Evolutionary conservation across 2,888 invertebrate genomes (phyloP).

Genomic region (Temnothorax rugatulus): DNA sequence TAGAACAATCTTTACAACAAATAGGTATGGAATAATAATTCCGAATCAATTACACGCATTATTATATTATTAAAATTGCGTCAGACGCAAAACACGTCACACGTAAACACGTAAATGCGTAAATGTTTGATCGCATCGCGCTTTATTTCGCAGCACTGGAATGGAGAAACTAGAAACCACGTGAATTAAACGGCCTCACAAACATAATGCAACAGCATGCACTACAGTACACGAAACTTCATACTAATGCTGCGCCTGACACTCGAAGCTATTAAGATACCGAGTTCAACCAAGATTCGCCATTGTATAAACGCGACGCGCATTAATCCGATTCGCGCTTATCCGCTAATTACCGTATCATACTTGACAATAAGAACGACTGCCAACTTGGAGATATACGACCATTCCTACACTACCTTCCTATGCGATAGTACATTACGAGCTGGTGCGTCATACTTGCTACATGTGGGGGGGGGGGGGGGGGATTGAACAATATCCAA

Average conservation of each 20-base stretch:
- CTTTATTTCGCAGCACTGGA: slow-evolving; percentile 26
- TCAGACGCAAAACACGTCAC: neutral
- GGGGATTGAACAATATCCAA: slow-evolving; percentile 9
- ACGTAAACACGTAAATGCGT: neutral
- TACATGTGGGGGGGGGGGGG: neutral
- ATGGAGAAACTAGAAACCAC: slow-evolving; percentile 48
- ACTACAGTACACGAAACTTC: slow-evolving; percentile 63
- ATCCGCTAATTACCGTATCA: slow-evolving; percentile 72
- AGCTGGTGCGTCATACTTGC: neutral
- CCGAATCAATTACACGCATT: slow-evolving; percentile 1
- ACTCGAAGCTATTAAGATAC: slow-evolving; percentile 75
- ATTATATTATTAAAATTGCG: slow-evolving; percentile 15
- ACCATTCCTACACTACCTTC: slow-evolving; percentile 16
- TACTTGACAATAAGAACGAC: slow-evolving; percentile 51
- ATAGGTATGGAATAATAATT: neutral
- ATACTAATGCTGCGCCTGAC: slow-evolving; percentile 61
- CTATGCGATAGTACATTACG: slow-evolving; percentile 23
- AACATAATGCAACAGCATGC: slow-evolving; percentile 61
- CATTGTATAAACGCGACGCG: slow-evolving; percentile 61
- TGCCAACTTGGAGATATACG: slow-evolving; percentile 49
- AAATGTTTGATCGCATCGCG: slow-evolving; percentile 19
- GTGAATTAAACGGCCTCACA: slow-evolving; percentile 42
- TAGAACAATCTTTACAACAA: neutral
- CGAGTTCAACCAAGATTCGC: slow-evolving; percentile 72
- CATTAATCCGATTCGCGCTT: slow-evolving; percentile 72